Evolutionary conservation across 2,113 vertebrate species (phyloP), one percentile per base, ranked within the genome.

Genomic region (Verasper variegatus): DNA sequence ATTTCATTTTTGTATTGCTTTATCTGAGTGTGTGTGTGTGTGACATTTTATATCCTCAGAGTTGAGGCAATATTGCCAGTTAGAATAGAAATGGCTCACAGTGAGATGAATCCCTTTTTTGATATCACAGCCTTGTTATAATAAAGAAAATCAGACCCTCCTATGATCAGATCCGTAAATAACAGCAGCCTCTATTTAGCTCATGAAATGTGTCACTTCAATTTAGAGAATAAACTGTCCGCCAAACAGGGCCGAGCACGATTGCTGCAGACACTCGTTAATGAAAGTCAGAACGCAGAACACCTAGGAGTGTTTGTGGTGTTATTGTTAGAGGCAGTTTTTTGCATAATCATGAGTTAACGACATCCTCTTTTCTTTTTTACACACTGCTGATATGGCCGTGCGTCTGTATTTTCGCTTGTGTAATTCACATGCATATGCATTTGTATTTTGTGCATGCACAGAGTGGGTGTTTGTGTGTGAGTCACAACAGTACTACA

Each of bases 401-500:
- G 4, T 14, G 5, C 4, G 47, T 23, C 17, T 49, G 2, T 51
- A n/a, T 51, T 24, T 70, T 47, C 26, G 2, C 62, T 49, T 10
- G 1, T 20, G 6, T 65, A 45, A 15, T 26, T n/a, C 14, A 21
- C 71, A 12, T 62, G 40, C 55, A 10, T 62, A 10, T 62, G 31
- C 18, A 20, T 85, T 54, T 72, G 40, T 63, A 40, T 66, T 68
- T 57, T 42, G 23, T 31, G 59, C 68, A 68, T 59, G 47, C 59
- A 65, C 45, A 52, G 11, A 40, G 81, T 72, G 68, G 59, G 70
- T 54, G 75, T 77, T 64, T 83, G 59, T 55, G 40, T 69, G 74
- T 76, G 82, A 78, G 76, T 82, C 76, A 73, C 63, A 82, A 64
- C 67, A 61, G 55, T 73, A 65, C 84, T 73, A 87, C 81, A 81